Evolutionary conservation across 2,113 vertebrate genomes (phyloP).

Genomic region (Heliornis fulica): DNA sequence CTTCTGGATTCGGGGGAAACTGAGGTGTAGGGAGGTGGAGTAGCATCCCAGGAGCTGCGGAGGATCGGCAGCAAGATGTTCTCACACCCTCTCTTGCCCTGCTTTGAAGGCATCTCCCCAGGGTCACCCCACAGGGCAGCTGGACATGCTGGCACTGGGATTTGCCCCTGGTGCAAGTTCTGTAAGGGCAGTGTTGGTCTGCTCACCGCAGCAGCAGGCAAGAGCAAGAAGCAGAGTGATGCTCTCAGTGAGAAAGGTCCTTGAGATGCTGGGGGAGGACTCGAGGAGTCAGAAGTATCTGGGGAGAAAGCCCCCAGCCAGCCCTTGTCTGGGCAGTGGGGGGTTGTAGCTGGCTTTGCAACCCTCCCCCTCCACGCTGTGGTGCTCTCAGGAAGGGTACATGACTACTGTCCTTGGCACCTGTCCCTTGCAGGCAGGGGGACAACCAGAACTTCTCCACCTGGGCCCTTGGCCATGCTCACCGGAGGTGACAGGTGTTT

Average conservation of each 20-base stretch:
- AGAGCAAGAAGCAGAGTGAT: background rate
- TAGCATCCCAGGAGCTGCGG: background rate
- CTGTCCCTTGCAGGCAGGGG: background rate
- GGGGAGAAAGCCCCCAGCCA: background rate
- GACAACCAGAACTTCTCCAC: fast-evolving
- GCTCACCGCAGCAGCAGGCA: background rate
- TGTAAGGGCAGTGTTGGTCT: too few relatives aligned
- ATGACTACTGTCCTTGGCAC: background rate
- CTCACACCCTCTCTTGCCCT: background rate
- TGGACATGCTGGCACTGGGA: background rate
- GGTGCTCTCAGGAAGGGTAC: fast-evolving
- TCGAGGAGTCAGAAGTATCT: background rate
- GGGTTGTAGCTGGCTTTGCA: background rate
- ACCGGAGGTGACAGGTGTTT: background rate
- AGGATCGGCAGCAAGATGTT: background rate
- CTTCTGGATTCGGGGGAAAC: background rate
- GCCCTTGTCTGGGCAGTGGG: background rate
- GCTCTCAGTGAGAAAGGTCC: background rate
- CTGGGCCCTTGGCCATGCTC: background rate
- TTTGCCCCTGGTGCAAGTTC: background rate
- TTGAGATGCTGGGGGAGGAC: background rate
- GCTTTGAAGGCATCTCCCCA: background rate
- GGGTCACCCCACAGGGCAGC: background rate
- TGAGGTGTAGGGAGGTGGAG: background rate
- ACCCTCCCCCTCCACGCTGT: fast-evolving